Conservation (phyloP, 2,888 invertebrate genomes). For the Dugesia japonica region DNA sequence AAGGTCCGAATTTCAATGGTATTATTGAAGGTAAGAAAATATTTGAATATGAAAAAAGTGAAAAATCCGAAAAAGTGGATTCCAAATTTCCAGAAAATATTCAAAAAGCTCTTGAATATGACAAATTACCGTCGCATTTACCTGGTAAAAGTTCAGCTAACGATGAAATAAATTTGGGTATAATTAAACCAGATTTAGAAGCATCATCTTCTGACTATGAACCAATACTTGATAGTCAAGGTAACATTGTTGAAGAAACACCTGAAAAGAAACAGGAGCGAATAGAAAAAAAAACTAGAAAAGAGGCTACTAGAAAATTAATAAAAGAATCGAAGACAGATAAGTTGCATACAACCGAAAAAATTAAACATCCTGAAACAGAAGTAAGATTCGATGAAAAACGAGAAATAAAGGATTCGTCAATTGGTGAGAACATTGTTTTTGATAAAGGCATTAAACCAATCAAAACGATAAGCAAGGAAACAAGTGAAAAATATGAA, state of each 20-base stretch:
- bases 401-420: background rate
- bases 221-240: background rate
- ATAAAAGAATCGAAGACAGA: background rate
- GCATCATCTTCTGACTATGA: background rate
- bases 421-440: background rate
- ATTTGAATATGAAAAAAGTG: background rate
- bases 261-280: background rate
- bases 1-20: background rate
- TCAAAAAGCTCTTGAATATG: background rate
- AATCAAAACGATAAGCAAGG: background rate
- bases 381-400: background rate
- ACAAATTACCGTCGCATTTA: no score
- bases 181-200: background rate
- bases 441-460: background rate
- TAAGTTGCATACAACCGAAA: background rate
- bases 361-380: background rate
- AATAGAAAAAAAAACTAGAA: background rate
- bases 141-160: background rate
- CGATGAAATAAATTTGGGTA: background rate
- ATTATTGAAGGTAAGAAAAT: background rate
- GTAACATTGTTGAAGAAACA: background rate
- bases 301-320: background rate
- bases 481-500: background rate
- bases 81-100: no score
- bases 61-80: background rate